Evolutionary conservation across 2,113 vertebrate genomes (phyloP).

Genomic region (Seriola aureovittata): DNA sequence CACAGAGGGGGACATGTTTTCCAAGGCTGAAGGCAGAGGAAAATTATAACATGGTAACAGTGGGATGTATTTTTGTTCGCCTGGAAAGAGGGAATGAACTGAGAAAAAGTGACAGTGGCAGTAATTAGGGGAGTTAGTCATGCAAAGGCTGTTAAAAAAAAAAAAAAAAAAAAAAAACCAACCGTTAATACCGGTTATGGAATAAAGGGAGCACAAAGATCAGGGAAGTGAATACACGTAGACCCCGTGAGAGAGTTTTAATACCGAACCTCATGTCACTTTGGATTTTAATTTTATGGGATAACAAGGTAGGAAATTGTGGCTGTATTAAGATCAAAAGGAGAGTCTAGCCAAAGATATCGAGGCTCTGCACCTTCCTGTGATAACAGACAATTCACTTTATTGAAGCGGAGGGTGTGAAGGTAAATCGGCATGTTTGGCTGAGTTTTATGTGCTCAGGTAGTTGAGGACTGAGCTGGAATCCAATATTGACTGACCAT

Average conservation of each 20-base stretch:
- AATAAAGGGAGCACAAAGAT: conserved; percentile 43
- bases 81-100: conserved; percentile 15
- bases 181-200: conserved; percentile 22
- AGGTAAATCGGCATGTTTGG: conserved; percentile 27
- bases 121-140: conserved; percentile 69
- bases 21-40: background rate
- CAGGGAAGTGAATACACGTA: conserved; percentile 23
- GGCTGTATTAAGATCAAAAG: conserved; percentile 19
- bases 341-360: background rate
- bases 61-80: conserved; percentile 1
- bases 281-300: conserved; percentile 32
- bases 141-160: conserved; percentile 45
- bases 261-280: conserved; percentile 24
- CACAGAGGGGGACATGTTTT: background rate
- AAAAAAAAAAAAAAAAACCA: background rate
- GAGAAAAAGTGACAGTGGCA: conserved; percentile 31
- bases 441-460: conserved; percentile 4
- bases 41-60: conserved; percentile 3
- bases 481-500: conserved; percentile 35
- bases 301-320: conserved; percentile 45
- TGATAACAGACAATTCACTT: conserved; percentile 12
- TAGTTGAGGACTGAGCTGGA: background rate
- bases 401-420: background rate
- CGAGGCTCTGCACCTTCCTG: background rate
- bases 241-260: conserved; percentile 12